Evolutionary conservation across 1,140 invertebrate species (phyloP), one percentile per base, ranked within the genome.

Genomic region (Hesperophylax magnus): DNA sequence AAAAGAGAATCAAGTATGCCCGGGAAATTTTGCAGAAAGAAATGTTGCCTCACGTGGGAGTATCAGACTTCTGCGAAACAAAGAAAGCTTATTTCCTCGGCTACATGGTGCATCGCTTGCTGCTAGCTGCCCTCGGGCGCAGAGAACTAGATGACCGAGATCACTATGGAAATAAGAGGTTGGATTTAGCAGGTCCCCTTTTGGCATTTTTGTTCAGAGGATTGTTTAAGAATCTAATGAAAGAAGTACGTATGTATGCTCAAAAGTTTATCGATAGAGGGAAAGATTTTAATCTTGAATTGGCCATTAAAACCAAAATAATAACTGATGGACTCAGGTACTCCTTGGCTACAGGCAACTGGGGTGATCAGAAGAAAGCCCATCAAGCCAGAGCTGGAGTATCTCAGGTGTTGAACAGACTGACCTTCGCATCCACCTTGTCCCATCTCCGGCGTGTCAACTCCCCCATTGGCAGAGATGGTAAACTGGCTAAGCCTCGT

Each of bases 351-450:
- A 99, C 98, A 54, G 98, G 98, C 39, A 99, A 99, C 89, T 99
- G 98, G 98, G 98, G 98, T 53, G 98, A 99, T 88, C 98, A 99
- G 89, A 99, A 99, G 88, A 99, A 99, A 88, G 98, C 98, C 80
- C 98, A 99, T 94, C 97, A 98, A 90, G 96, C 97, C 7, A 92
- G 98, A 89, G 97, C 98, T 85, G 91, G 91, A 56, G 96, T 97
- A 31, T 96, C 94, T 77, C 96, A 98, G 92, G 97, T 98, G 87
- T 95, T 98, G 88, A 98, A 98, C 86, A 92, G 98, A 82, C 90
- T 99, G 60, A 99, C 98, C 9, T 99, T 98, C 91, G 98, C 97
- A 14, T 99, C 98, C 1, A 99, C 98, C 0, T 90, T 99, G 75
- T 99, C 98, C 31, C 98, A 99, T 94, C 93, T 99, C 82, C 91